Evolutionary conservation across 2,797 vertebrate genomes (phyloP).

Genomic region (Toxotes lorentzi): DNA sequence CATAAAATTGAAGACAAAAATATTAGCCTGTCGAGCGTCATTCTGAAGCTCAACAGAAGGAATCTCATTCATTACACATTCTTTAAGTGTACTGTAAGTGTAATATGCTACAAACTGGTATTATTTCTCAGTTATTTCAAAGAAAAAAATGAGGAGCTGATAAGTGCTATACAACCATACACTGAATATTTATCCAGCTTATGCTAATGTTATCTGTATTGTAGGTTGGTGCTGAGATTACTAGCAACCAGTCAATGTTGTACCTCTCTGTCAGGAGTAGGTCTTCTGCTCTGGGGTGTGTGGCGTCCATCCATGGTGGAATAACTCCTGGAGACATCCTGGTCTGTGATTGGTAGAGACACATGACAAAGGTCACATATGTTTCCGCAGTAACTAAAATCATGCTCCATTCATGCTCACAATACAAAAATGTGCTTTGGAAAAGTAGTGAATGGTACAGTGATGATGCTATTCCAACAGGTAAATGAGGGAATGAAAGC

Average conservation of each 20-base stretch:
- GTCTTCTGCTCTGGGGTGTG: conserved; percentile 90
- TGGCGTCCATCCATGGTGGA: conserved; percentile 87
- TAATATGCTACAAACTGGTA: background rate
- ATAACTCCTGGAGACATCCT: conserved; percentile 90
- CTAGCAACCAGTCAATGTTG: background rate
- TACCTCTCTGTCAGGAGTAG: conserved; percentile 95
- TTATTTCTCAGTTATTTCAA: background rate
- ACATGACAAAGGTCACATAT: conserved; percentile 51
- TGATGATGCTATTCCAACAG: conserved; percentile 61
- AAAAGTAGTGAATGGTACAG: conserved; percentile 30
- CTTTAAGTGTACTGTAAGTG: background rate
- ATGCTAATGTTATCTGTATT: background rate
- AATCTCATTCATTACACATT: background rate
- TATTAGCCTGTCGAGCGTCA: background rate
- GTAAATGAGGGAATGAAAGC: conserved; percentile 70
- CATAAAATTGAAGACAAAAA: conserved; percentile 6
- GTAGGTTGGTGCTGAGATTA: background rate
- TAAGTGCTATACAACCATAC: background rate
- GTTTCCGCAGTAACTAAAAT: conserved; percentile 19
- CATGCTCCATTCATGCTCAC: conserved; percentile 22
- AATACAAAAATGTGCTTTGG: conserved; percentile 21
- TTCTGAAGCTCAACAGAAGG: background rate
- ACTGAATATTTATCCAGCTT: background rate
- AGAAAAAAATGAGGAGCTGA: background rate
- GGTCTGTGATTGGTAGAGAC: conserved; percentile 86